A percentile compares a stretch with the other conserved stretches of the same genome.
These are phyloP conservation scores for Spialia ferax DNA, from an alignment of 2,888 invertebrate species.

Conservation along the genomic window DNA sequence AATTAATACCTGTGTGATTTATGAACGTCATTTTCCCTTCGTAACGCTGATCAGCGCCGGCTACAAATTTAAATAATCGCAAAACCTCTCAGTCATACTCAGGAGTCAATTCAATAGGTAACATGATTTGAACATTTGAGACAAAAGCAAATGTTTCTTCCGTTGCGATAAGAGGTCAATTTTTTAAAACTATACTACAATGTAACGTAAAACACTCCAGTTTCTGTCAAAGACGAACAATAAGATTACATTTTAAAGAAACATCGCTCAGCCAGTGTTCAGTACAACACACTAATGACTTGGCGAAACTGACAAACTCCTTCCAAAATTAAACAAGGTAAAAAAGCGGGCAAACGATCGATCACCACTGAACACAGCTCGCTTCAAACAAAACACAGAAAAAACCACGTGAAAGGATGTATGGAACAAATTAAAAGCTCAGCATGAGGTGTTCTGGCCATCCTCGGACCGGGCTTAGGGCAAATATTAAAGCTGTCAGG, in stretches of 20 bases:
- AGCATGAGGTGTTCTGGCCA: slow-evolving; percentile 76
- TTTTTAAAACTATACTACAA: not conserved
- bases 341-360: slow-evolving; percentile 83
- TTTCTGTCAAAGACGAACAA: slow-evolving; percentile 62
- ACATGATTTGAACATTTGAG: slow-evolving; percentile 15
- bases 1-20: slow-evolving; percentile 67
- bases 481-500: slow-evolving; percentile 85
- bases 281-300: slow-evolving; percentile 74
- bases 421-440: slow-evolving; percentile 85
- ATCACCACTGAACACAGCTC: slow-evolving; percentile 63
- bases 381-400: slow-evolving; percentile 81
- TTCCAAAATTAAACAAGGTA: slow-evolving; percentile 82
- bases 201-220: slow-evolving; percentile 11
- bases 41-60: slow-evolving; percentile 49
- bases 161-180: not conserved
- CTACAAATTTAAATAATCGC: slow-evolving; percentile 46
- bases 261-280: slow-evolving; percentile 50
- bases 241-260: slow-evolving; percentile 55
- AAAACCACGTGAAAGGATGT: slow-evolving; percentile 80
- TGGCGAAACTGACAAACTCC: slow-evolving; percentile 78
- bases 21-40: slow-evolving; percentile 63
- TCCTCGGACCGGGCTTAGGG: slow-evolving; percentile 67
- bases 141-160: not conserved
- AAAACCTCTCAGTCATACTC: slow-evolving; percentile 26
- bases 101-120: slow-evolving; percentile 10